phyloP scores from a whole-genome alignment of 1,140 invertebrate species.

The Meloidogyne floridensis region DNA sequence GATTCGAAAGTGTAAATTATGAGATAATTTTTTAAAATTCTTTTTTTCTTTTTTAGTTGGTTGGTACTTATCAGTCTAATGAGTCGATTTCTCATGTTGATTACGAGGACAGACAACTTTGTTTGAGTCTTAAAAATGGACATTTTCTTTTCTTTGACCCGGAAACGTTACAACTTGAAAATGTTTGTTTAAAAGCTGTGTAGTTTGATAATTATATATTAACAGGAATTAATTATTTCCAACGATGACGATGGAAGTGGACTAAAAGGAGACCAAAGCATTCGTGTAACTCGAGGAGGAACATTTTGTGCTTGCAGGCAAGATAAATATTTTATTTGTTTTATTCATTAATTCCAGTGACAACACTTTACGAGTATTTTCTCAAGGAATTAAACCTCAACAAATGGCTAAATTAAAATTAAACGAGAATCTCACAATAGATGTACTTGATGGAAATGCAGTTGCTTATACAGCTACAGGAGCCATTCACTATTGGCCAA shows the following conservation, averaged over 20 bases:
- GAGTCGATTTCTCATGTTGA: constrained; percentile 20
- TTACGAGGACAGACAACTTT: constrained; percentile 25
- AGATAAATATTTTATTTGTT: background rate
- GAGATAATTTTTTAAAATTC: background rate
- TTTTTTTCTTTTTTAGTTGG: background rate
- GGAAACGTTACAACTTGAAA: constrained; percentile 8
- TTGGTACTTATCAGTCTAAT: constrained; percentile 6
- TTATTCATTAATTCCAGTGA: constrained; percentile 11
- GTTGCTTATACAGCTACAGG: constrained; percentile 13
- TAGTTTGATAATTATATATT: background rate
- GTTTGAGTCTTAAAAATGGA: constrained; percentile 17
- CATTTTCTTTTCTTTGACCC: constrained; percentile 18
- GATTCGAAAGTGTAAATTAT: constrained; percentile 8
- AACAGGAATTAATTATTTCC: constrained; percentile 16
- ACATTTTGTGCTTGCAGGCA: constrained; percentile 24
- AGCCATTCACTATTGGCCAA: background rate
- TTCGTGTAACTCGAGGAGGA: constrained; percentile 19
- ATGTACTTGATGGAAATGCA: constrained; percentile 5
- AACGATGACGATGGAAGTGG: constrained; percentile 3
- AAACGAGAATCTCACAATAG: constrained; percentile 23
- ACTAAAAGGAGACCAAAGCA: background rate
- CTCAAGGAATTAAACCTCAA: constrained; percentile 21
- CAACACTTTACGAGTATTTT: constrained; percentile 19
- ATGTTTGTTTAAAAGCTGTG: background rate
- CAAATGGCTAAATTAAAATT: constrained; percentile 13